phyloP scores from a whole-genome alignment of 1,140 invertebrate genomes.

The Aphelenchoides besseyi region DNA sequence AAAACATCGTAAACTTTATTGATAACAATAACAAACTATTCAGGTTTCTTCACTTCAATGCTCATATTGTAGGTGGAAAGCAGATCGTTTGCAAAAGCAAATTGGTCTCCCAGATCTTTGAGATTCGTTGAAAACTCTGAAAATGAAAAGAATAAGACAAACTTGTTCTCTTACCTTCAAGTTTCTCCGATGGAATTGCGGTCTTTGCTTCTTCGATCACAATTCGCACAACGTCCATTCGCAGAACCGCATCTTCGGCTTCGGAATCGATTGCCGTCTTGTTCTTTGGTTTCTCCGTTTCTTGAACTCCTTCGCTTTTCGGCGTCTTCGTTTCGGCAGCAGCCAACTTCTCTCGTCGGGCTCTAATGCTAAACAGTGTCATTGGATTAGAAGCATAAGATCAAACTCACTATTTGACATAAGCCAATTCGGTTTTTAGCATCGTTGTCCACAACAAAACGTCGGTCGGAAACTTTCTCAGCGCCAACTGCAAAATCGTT shows the following conservation, averaged over 20 bases:
- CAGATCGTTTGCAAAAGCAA: not conserved
- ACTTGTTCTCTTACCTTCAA: not conserved
- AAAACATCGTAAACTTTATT: slow-evolving; percentile 20
- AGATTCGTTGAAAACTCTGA: not conserved
- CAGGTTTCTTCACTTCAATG: not conserved
- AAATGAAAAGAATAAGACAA: not conserved
- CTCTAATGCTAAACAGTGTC: not conserved
- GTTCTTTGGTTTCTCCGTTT: not conserved
- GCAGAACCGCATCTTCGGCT: not conserved
- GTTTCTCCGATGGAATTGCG: not conserved
- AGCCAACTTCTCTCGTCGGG: not conserved
- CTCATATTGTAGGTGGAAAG: not conserved
- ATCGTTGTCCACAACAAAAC: slow-evolving; percentile 36
- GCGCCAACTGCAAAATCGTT: slow-evolving; percentile 40
- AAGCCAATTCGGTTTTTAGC: slow-evolving; percentile 43
- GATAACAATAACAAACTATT: not conserved
- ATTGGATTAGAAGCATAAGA: slow-evolving; percentile 20
- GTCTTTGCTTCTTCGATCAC: not conserved
- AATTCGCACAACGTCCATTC: not conserved
- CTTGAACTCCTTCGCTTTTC: not conserved
- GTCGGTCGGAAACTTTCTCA: slow-evolving; percentile 41
- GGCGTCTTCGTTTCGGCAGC: not conserved
- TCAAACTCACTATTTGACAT: slow-evolving; percentile 34
- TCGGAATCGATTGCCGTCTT: not conserved
- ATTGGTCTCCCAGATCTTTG: not conserved